Evolutionary conservation across 2,888 invertebrate species (phyloP).

Genomic region (Punctoribates punctum): DNA sequence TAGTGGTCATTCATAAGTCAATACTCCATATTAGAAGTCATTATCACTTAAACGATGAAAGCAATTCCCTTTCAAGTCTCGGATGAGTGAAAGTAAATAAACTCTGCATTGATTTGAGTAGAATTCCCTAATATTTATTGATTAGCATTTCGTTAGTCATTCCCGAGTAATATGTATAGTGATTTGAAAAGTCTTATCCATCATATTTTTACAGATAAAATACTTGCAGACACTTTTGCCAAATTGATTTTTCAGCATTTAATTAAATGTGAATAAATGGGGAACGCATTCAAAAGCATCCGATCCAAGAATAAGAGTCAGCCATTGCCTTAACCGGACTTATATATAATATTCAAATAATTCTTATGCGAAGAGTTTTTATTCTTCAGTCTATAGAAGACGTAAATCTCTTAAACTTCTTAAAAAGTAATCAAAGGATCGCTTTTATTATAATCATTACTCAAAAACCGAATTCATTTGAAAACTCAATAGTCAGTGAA

Average conservation of each 20-base stretch:
- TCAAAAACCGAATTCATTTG: slow-evolving; percentile 1
- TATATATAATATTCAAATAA: not conserved
- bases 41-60: not conserved
- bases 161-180: not conserved
- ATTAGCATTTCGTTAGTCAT: not conserved
- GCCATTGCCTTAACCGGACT: slow-evolving; percentile 7
- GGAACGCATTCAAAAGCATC: not conserved
- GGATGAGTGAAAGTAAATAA: not conserved
- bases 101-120: not conserved
- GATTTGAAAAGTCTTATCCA: not conserved
- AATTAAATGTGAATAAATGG: not conserved
- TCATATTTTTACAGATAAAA: not conserved
- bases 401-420: slow-evolving; percentile 24
- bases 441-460: slow-evolving; percentile 13
- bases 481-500: slow-evolving; percentile 17
- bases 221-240: not conserved
- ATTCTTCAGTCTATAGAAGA: not conserved
- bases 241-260: slow-evolving; percentile 18
- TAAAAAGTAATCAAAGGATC: slow-evolving; percentile 39
- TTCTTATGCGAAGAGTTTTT: not conserved
- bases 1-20: slow-evolving; percentile 11
- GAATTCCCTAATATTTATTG: not conserved
- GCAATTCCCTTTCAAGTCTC: not conserved
- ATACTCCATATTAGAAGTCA: slow-evolving; percentile 23
- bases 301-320: not conserved